Conservation (phyloP, 1,140 invertebrate species). For the Cyrtorhinus lividipennis region DNA sequence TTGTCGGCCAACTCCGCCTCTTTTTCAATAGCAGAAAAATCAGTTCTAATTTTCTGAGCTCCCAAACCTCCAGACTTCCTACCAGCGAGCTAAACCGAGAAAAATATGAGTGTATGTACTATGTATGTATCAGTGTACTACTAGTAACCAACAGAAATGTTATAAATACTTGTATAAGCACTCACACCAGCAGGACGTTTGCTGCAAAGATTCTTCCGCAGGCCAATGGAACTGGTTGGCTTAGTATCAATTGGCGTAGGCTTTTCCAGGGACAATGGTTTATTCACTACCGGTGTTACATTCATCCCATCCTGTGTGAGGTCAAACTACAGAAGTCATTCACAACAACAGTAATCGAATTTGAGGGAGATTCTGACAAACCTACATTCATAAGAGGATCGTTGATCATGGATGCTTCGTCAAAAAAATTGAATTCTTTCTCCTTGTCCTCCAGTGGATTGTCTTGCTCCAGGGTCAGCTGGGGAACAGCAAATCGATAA, state of each 20-base stretch:
- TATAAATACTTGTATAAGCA: constrained; percentile 25
- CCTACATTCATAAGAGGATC: background rate
- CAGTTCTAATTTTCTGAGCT: constrained; percentile 85
- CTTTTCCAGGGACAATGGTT: too few relatives aligned
- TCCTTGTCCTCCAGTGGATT: constrained; percentile 32
- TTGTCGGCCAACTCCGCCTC: constrained; percentile 63
- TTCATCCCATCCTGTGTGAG: too few relatives aligned
- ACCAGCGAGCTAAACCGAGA: constrained; percentile 48
- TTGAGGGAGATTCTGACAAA: too few relatives aligned
- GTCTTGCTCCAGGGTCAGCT: constrained; percentile 45
- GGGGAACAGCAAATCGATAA: too few relatives aligned
- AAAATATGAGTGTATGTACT: constrained; percentile 17
- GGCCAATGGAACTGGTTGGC: background rate
- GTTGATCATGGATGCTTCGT: constrained; percentile 37
- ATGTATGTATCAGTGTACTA: background rate
- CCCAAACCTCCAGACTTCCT: constrained; percentile 78
- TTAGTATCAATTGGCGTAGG: too few relatives aligned
- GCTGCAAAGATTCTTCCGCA: background rate
- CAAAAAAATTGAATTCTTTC: constrained; percentile 70
- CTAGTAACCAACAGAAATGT: constrained; percentile 13
- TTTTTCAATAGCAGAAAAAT: constrained; percentile 92
- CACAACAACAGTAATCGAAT: too few relatives aligned
- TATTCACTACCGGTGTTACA: too few relatives aligned
- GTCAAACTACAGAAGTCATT: too few relatives aligned
- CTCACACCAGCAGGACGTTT: constrained; percentile 16